Conservation (phyloP, 2,888 invertebrate species). For the Lithophane semibrunnea region DNA sequence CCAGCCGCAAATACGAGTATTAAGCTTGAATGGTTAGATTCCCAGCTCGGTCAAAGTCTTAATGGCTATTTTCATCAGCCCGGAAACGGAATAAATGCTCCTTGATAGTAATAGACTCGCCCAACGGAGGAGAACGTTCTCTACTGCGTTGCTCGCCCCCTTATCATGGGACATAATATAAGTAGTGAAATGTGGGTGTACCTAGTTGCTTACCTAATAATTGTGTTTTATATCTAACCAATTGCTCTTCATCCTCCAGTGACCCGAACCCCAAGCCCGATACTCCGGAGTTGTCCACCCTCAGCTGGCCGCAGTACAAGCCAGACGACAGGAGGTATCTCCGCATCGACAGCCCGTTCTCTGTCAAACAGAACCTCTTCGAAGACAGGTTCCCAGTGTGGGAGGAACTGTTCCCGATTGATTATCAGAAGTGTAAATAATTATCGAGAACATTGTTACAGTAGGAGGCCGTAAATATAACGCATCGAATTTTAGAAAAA, state of each 20-base stretch:
- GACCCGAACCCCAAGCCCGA: conserved; percentile 71
- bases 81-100: neutral
- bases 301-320: conserved; percentile 73
- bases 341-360: conserved; percentile 64
- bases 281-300: conserved; percentile 60
- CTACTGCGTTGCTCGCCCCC: neutral
- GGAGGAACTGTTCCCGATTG: conserved; percentile 75
- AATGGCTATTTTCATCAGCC: neutral
- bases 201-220: neutral
- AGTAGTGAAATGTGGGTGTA: too few relatives aligned
- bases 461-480: neutral
- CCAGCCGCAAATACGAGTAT: neutral
- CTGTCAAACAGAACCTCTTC: conserved; percentile 68
- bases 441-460: neutral
- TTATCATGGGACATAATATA: neutral
- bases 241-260: conserved; percentile 53
- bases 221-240: neutral
- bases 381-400: conserved; percentile 74
- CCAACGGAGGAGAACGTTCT: neutral
- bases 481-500: neutral
- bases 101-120: neutral
- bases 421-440: conserved; percentile 49
- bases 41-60: neutral
- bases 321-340: conserved; percentile 69
- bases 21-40: neutral